These are phyloP conservation scores for Trematocara variabile DNA, from an alignment of 2,113 vertebrate species.

Conservation along the genomic window DNA sequence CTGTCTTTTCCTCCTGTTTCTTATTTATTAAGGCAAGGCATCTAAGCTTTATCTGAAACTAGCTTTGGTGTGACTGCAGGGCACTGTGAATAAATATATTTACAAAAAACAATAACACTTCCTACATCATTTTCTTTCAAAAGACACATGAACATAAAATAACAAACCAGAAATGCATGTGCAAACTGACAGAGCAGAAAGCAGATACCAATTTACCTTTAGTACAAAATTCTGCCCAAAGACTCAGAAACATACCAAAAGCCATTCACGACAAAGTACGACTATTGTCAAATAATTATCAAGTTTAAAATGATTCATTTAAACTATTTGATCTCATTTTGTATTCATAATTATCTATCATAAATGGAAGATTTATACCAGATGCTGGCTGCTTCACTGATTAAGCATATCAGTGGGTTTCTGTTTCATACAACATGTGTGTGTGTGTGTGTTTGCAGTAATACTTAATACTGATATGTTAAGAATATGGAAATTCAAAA, in stretches of 20 bases:
- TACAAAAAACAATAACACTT: neutral
- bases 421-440: neutral
- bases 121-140: neutral
- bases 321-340: neutral
- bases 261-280: neutral
- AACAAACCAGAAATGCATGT: neutral
- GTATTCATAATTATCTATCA: neutral
- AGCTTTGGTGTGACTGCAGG: neutral
- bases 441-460: neutral
- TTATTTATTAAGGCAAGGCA: neutral
- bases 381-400: conserved; percentile 28
- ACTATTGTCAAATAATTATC: neutral
- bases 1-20: neutral
- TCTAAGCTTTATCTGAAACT: neutral
- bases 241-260: neutral
- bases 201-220: neutral
- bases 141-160: neutral
- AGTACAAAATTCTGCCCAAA: neutral
- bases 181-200: neutral
- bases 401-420: conserved; percentile 30
- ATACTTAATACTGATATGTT: conserved; percentile 5
- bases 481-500: conserved; percentile 34
- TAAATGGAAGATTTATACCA: conserved; percentile 24
- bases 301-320: neutral
- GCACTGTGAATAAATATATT: neutral